A percentile compares a stretch with the other conserved stretches of the same genome.
These are phyloP conservation scores for Cyprinus carpio DNA, from an alignment of 2,113 vertebrate genomes.

Conservation along the genomic window DNA sequence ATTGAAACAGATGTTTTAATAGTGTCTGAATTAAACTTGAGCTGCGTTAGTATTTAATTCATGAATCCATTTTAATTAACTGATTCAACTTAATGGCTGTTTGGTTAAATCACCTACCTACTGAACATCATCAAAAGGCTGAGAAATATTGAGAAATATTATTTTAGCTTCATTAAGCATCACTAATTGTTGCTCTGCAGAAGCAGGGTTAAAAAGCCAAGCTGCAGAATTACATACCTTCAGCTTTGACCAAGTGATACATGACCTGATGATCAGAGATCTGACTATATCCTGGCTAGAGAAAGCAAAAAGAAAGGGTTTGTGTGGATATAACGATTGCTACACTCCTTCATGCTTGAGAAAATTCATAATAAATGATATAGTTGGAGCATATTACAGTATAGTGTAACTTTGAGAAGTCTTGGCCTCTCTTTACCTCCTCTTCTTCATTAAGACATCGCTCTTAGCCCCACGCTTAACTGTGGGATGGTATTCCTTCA, in stretches of 20 bases:
- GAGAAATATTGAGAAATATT: background rate
- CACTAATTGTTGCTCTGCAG: slow-evolving; percentile 14
- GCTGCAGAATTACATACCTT: slow-evolving; percentile 38
- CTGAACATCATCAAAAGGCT: background rate
- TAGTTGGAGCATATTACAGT: background rate
- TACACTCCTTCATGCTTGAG: slow-evolving; percentile 6
- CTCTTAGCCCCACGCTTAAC: background rate
- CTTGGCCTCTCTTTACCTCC: background rate
- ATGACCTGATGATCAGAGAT: slow-evolving; percentile 44
- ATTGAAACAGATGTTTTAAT: no score
- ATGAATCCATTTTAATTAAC: no score
- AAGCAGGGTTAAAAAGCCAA: slow-evolving; percentile 33
- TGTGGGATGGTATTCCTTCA: background rate
- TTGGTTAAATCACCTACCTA: no score
- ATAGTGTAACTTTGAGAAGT: slow-evolving; percentile 18
- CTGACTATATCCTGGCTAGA: slow-evolving; percentile 34
- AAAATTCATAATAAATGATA: slow-evolving; percentile 2
- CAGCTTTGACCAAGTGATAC: slow-evolving; percentile 44
- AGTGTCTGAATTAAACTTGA: no score
- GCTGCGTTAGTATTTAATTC: no score
- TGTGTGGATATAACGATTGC: slow-evolving; percentile 27
- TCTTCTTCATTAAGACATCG: slow-evolving; percentile 19
- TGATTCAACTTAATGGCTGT: no score
- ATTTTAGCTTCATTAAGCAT: background rate
- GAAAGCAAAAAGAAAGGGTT: slow-evolving; percentile 7